A percentile compares a stretch with the other conserved stretches of the same genome.
Evolutionary conservation across 2,113 vertebrate genomes (phyloP).

Genomic region (Neopipo cinnamomea): DNA sequence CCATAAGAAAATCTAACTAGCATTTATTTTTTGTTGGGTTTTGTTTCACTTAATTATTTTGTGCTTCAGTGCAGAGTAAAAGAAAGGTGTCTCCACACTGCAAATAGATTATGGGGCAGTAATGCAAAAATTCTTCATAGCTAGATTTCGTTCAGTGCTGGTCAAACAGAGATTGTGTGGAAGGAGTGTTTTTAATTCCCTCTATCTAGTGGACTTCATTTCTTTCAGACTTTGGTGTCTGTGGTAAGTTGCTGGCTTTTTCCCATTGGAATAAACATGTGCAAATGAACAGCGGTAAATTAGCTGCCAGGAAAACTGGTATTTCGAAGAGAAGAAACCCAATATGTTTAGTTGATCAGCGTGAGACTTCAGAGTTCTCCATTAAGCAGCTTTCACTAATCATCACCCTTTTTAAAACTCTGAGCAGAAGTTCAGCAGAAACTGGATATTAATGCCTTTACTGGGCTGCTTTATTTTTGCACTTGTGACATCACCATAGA

Average conservation of each 20-base stretch:
- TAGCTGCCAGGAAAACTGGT: not conserved
- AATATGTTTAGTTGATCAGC: not conserved
- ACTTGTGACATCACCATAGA: not conserved
- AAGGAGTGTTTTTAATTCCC: not conserved
- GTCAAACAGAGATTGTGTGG: not conserved
- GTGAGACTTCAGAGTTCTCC: not conserved
- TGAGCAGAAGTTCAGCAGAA: not conserved
- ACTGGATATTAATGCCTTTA: not conserved
- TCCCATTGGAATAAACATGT: not conserved
- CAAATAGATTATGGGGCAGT: not conserved
- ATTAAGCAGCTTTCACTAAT: not conserved
- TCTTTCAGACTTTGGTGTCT: not conserved
- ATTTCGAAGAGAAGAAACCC: not conserved
- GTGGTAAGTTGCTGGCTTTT: not conserved
- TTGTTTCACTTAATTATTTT: not conserved
- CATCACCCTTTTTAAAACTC: not conserved
- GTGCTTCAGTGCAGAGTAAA: not conserved
- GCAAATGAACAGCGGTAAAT: not conserved
- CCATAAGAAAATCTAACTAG: not conserved
- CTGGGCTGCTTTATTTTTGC: not conserved
- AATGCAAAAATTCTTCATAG: not conserved
- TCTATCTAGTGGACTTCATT: not conserved
- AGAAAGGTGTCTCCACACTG: not conserved
- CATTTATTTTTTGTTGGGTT: not conserved
- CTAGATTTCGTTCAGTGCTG: not conserved